These are phyloP conservation scores for Scaptomyza montana DNA, from an alignment of 1,140 invertebrate genomes.

Conservation along the genomic window DNA sequence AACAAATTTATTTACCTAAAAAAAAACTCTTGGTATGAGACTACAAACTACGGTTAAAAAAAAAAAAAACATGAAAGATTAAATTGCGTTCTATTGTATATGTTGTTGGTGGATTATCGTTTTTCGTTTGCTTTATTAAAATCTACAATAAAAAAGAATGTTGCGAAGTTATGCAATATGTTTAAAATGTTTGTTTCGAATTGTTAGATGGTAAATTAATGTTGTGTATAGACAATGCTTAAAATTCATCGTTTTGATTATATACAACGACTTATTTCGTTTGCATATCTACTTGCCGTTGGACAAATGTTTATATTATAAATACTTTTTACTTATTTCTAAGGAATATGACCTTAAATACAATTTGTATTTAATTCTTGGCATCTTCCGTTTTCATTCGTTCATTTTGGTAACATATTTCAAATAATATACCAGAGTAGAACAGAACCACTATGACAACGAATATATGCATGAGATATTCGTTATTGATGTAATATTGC, in stretches of 20 bases:
- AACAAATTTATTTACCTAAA: conserved; percentile 67
- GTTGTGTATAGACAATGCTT: neutral
- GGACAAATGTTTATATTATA: conserved; percentile 16
- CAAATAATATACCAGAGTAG: conserved; percentile 29
- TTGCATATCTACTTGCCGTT: neutral
- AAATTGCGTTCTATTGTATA: conserved; percentile 10
- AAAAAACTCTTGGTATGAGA: conserved; percentile 39
- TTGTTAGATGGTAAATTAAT: neutral
- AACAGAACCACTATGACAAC: neutral
- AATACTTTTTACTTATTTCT: conserved; percentile 31
- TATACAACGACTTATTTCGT: conserved; percentile 1
- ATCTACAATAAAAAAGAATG: conserved; percentile 62
- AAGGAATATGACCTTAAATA: conserved; percentile 22
- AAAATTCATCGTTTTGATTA: conserved; percentile 13
- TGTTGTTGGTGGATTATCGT: conserved; percentile 54
- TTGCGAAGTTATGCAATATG: conserved; percentile 57
- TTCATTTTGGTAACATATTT: conserved; percentile 34
- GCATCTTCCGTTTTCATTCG: neutral
- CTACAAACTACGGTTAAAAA: conserved; percentile 55
- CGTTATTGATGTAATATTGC: neutral
- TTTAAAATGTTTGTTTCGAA: conserved; percentile 9
- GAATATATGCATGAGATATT: neutral
- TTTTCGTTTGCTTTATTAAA: conserved; percentile 26
- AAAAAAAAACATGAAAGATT: conserved; percentile 45
- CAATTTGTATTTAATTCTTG: conserved; percentile 8